A percentile compares a stretch with the other conserved stretches of the same genome.
phyloP scores from a whole-genome alignment of 2,888 invertebrate species.

The Coelopa pilipes region DNA sequence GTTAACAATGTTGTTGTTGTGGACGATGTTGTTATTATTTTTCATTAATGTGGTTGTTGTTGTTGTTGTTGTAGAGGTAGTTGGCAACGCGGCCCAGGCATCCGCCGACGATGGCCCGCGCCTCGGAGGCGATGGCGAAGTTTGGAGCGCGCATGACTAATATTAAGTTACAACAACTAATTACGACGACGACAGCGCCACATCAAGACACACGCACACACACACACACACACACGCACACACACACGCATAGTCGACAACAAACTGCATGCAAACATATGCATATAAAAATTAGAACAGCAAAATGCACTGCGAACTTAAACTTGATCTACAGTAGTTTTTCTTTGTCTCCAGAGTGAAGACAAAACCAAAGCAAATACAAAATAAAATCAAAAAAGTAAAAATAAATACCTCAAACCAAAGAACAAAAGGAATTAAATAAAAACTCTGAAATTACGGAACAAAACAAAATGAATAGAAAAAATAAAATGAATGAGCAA shows the following conservation, averaged over 20 bases:
- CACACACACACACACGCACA: too few species aligned
- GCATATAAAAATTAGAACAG: neutral
- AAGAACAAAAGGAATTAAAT: too few species aligned
- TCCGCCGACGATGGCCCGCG: too few species aligned
- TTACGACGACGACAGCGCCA: neutral
- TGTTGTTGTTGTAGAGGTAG: neutral
- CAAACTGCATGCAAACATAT: neutral
- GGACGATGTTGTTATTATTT: neutral
- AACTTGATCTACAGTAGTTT: constrained; percentile 27
- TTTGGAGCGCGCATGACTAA: constrained; percentile 12
- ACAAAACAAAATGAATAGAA: neutral
- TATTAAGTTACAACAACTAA: constrained; percentile 24
- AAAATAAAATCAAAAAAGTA: neutral
- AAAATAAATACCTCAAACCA: neutral
- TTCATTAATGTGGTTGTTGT: too few species aligned
- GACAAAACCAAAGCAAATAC: neutral
- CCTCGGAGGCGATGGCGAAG: neutral
- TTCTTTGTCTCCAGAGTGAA: neutral
- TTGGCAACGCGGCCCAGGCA: neutral
- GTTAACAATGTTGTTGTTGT: too few species aligned
- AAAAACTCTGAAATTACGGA: neutral
- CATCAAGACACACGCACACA: neutral
- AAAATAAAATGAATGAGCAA: too few species aligned
- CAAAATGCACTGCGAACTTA: constrained; percentile 17
- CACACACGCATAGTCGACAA: neutral